Base-by-base conservation (phyloP, 2,888 invertebrate species). In the Gastracanthus pulcherrimus region DNA sequence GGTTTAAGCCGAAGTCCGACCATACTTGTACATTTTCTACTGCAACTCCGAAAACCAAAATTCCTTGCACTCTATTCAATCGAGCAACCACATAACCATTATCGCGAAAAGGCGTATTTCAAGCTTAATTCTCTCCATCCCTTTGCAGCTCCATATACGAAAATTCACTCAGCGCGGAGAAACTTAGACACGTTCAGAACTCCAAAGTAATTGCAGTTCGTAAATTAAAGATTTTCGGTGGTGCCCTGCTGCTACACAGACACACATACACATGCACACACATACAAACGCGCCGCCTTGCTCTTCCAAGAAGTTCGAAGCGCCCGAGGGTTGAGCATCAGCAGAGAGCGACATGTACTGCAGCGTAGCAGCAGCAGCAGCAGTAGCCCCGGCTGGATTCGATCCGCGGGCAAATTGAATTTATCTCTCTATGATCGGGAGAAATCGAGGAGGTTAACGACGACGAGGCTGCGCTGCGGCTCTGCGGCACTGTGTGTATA, bases 181-280 rank as follows among this genome's bases (percentile, higher is more conserved):
- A 62, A 36, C 34, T 62, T n/a, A 36, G n/a, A 19, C 34, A 19
- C 34, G 34, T 62, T 9, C 19, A 3, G 34, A 55, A 23, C 26
- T 55, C 29, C 34, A 48, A 64, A 55, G 67, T 76, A 67, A 76
- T 67, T 66, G 76, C 55, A 9, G 19, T 58, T 60, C 19, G 58
- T 69, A 58, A 76, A 76, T 69, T 76, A 60, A 76, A 69, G 58
- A 69, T 76, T 64, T 60, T 55, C 26, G 48, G 48, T n/a, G n/a
- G n/a, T n/a, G n/a, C n/a, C n/a, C n/a, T n/a, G n/a, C n/a, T n/a
- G n/a, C n/a, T n/a, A n/a, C 26, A 19, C 34, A 7, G 9, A n/a
- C 9, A 6, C 34, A 11, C 13, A 34, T 5, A 31, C 45, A 26
- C 4, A 41, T 1, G 5, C 13, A 11, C 23, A 19, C 26, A 26